These are phyloP conservation scores for Emys orbicularis DNA, from an alignment of 2,797 vertebrate species.

Conservation along the genomic window DNA sequence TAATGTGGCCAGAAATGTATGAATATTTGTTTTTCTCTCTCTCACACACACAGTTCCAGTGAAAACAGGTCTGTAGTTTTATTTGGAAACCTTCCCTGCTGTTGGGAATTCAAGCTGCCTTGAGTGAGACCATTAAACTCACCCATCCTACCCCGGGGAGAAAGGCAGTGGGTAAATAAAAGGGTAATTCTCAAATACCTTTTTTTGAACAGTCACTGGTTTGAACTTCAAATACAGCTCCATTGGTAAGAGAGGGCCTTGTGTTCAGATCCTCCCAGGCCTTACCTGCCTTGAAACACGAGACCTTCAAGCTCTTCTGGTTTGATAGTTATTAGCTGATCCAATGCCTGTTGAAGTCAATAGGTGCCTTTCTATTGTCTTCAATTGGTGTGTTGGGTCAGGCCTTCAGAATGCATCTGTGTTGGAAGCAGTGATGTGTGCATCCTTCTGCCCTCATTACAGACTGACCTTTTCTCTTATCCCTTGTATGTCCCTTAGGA, in stretches of 20 bases:
- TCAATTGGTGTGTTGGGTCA: background rate
- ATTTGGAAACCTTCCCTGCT: background rate
- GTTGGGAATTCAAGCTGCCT: too few species aligned
- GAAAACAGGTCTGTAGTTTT: background rate
- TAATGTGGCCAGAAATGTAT: too few species aligned
- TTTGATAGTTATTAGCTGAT: background rate
- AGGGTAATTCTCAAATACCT: too few species aligned
- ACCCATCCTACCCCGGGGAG: too few species aligned
- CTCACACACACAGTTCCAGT: background rate
- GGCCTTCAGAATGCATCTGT: background rate
- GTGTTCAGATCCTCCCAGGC: background rate
- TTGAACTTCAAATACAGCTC: too few species aligned
- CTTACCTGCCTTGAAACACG: background rate
- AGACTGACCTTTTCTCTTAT: background rate
- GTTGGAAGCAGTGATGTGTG: background rate
- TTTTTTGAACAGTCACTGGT: too few species aligned
- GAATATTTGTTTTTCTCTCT: background rate
- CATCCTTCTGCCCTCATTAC: background rate
- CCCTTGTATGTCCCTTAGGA: slow-evolving; percentile 72
- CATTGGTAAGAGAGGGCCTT: background rate
- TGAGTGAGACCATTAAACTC: too few species aligned
- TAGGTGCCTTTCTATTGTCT: background rate
- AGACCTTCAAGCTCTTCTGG: background rate
- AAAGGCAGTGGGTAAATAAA: too few species aligned
- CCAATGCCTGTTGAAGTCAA: background rate